Base-by-base conservation (phyloP, 2,888 invertebrate genomes). In the Masnerella sp. region DNA sequence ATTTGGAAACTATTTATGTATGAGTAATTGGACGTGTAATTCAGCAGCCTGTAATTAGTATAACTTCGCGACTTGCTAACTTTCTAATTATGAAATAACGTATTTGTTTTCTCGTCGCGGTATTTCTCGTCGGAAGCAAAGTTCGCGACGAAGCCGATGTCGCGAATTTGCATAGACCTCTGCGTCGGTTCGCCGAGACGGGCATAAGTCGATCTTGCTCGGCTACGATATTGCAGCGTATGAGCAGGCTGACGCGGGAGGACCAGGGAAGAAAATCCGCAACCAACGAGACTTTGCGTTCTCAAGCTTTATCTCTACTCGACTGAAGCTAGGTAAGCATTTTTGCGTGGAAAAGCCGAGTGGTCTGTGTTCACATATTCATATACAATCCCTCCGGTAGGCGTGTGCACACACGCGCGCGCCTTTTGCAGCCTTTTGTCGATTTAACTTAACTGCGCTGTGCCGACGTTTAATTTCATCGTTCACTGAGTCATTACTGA, bases 261-360 rank as follows among this genome's bases (percentile, higher is more conserved):
- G 28, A 20, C 32, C 30, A 15, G 59, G 47, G 68, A 75, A 75
- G 75, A 70, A 76, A 73, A 76, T 73, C 67, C 69, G 59, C 72
- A 69, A 73, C 59, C 65, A 64, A 65, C 65, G 65, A 71, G 59
- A 70, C 68, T 75, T 58, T 58, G 54, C 49, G 67, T 72, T 69
- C 62, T 68, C 75, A 38, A 61, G 67, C 70, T 71, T 70, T 70
- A 70, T 70, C 70, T 71, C 65, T 59, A 43, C 52, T 76, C 73
- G 68, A 64, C 77, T 74, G 70, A 67, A 75, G 81, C 82, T 80
- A 75, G 80, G 83, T 80, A 81, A 83, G 83, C 83, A 82, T 79
- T 84, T 84, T 80, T 79, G 78, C 80, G 79, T 78, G 81, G 76
- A 79, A 83, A 82, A 59, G 32, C 72, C 74, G 70, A 80, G 79